Evolutionary conservation across 2,888 invertebrate species (phyloP).

Genomic region (Cryptosula pallasiana): DNA sequence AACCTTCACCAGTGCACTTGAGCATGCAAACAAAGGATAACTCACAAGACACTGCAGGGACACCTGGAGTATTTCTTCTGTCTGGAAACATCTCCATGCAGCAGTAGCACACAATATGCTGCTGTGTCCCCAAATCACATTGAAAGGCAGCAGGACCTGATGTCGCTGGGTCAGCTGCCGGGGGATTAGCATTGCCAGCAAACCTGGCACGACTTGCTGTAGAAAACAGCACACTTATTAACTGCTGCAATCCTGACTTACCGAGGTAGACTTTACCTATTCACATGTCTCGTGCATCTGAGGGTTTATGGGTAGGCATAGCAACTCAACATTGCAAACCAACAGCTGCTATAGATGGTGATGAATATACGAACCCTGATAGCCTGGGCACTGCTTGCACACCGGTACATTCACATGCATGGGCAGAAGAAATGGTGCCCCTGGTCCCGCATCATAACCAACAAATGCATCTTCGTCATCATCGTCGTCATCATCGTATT

Average conservation of each 20-base stretch:
- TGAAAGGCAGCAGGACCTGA: neutral
- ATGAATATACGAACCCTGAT: constrained; percentile 25
- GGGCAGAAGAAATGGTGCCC: neutral
- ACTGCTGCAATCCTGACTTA: too few relatives aligned
- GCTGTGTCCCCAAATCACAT: constrained; percentile 32
- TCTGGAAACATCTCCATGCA: constrained; percentile 50
- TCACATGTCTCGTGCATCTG: neutral
- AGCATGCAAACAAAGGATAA: too few relatives aligned
- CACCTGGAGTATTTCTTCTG: constrained; percentile 30
- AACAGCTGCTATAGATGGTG: neutral
- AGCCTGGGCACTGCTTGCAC: constrained; percentile 44
- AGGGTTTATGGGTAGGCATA: neutral
- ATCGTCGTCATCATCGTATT: constrained; percentile 30
- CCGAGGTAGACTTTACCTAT: too few relatives aligned
- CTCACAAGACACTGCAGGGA: neutral
- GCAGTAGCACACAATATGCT: constrained; percentile 48
- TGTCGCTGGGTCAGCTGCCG: neutral
- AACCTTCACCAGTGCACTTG: too few relatives aligned
- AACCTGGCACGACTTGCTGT: neutral
- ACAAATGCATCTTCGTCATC: constrained; percentile 28
- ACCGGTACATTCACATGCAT: constrained; percentile 26
- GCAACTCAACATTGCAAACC: neutral
- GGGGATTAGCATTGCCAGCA: neutral
- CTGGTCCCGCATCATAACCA: neutral
- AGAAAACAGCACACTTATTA: too few relatives aligned